Conservation (phyloP, 2,888 invertebrate species). For the Melinaea menophilus region DNA sequence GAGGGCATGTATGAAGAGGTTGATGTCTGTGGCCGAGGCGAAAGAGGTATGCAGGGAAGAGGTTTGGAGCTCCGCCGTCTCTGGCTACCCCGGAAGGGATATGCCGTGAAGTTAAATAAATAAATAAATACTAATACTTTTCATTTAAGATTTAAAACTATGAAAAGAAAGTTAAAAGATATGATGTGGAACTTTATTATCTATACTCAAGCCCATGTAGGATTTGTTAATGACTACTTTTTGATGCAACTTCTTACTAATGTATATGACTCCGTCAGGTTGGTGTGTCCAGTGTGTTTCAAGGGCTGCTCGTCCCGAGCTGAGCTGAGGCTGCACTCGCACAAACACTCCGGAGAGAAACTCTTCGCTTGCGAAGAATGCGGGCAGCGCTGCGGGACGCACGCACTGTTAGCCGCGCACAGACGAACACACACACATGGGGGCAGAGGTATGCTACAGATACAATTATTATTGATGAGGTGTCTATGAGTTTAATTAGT, state of each 20-base stretch:
- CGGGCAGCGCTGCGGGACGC: constrained; percentile 64
- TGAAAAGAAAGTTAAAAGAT: no score
- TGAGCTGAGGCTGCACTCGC: constrained; percentile 65
- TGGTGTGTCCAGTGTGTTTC: constrained; percentile 65
- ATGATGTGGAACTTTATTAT: no score
- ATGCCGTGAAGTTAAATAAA: no score
- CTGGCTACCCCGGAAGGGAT: no score
- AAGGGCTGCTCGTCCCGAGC: constrained; percentile 69
- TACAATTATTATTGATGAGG: constrained; percentile 65
- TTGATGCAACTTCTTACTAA: neutral
- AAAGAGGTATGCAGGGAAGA: no score
- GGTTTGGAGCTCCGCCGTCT: no score
- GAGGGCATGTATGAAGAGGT: no score
- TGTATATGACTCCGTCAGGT: constrained; percentile 42
- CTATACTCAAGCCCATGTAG: no score
- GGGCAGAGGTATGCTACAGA: constrained; percentile 55
- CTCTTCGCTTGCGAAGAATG: constrained; percentile 63
- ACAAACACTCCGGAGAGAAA: constrained; percentile 68
- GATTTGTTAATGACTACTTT: no score
- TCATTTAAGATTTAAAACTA: no score
- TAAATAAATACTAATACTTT: no score
- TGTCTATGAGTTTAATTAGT: constrained; percentile 28
- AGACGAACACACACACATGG: constrained; percentile 53
- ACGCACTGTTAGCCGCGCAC: constrained; percentile 67
- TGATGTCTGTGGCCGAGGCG: no score